Percentiles rank a stretch among this genome's conserved stretches.
Conservation (phyloP, 2,113 vertebrate genomes). For the Alouatta palliata region DNA sequence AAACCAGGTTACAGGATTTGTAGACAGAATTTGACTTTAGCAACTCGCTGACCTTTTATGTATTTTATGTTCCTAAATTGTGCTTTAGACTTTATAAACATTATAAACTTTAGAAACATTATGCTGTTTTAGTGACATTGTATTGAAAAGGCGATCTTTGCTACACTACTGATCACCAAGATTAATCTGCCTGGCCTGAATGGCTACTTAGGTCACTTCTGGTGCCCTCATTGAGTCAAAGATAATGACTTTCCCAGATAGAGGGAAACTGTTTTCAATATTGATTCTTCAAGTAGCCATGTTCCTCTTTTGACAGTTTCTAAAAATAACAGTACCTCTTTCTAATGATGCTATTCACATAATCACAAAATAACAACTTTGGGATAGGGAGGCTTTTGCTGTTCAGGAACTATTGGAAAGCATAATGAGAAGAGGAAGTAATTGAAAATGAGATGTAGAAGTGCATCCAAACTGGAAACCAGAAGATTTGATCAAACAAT, state of each 20-base stretch:
- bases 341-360: rapidly evolving
- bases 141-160: not conserved
- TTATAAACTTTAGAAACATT: too few relatives aligned
- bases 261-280: not conserved
- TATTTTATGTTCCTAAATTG: not conserved
- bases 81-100: not conserved
- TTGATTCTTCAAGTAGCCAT: too few relatives aligned
- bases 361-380: not conserved
- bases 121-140: not conserved
- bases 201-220: not conserved
- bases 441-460: not conserved
- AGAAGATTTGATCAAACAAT: not conserved
- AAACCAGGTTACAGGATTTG: not conserved
- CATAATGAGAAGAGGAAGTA: not conserved
- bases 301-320: not conserved
- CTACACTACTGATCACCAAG: not conserved
- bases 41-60: not conserved
- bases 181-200: not conserved
- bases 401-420: not conserved
- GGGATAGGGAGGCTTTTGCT: rapidly evolving
- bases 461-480: not conserved
- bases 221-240: not conserved
- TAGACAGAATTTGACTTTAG: not conserved
- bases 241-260: not conserved
- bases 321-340: not conserved